Conservation (phyloP, 92 coral and sea anemone species). For the Porites rus region DNA sequence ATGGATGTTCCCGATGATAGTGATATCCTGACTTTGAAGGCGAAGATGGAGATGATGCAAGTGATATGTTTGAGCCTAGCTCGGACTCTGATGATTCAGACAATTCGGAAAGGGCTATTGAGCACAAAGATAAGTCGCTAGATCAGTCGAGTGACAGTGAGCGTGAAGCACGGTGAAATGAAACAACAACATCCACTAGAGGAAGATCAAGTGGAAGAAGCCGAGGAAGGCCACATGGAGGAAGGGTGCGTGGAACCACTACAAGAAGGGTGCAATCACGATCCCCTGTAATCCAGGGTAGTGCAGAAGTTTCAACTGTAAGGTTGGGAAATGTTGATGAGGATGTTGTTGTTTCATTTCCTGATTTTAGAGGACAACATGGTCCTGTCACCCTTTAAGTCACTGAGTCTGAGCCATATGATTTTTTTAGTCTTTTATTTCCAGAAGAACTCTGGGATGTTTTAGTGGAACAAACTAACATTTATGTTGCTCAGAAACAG, state of each 20-base stretch:
- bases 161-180: too few relatives aligned
- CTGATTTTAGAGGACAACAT: background rate
- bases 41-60: too few relatives aligned
- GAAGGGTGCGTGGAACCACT: slow-evolving; percentile 11
- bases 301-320: slow-evolving; percentile 8
- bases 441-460: too few relatives aligned
- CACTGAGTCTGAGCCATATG: slow-evolving; percentile 2
- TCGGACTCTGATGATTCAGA: too few relatives aligned
- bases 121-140: too few relatives aligned
- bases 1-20: too few relatives aligned
- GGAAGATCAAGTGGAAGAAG: background rate
- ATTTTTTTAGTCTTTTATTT: background rate
- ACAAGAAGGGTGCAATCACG: slow-evolving; percentile 5
- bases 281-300: background rate
- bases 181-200: too few relatives aligned
- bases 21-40: too few relatives aligned
- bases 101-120: too few relatives aligned
- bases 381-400: background rate
- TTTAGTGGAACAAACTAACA: too few relatives aligned
- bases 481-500: background rate
- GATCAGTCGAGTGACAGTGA: too few relatives aligned
- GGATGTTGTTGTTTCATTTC: slow-evolving; percentile 6
- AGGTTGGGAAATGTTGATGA: slow-evolving; percentile 9
- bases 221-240: slow-evolving; percentile 13
- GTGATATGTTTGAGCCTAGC: too few relatives aligned